Conservation (phyloP, 2,888 invertebrate species). For the Tenthredo mesomela region DNA sequence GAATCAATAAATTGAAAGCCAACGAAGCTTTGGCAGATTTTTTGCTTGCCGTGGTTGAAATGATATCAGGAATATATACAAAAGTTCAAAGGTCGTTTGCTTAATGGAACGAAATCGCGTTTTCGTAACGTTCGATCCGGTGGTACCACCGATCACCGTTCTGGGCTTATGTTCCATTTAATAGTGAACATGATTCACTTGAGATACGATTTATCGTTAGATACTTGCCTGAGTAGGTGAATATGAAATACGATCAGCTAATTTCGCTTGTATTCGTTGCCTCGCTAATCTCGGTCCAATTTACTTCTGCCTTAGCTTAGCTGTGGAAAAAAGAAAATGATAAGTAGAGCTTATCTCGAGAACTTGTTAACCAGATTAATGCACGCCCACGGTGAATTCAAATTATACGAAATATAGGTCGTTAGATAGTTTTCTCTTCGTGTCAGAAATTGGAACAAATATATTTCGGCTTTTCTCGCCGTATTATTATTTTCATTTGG, state of each 20-base stretch:
- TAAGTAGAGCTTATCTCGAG: background rate
- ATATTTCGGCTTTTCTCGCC: background rate
- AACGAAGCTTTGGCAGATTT: background rate
- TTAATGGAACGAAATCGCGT: background rate
- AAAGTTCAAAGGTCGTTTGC: conserved; percentile 16
- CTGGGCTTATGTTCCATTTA: background rate
- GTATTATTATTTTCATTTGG: background rate
- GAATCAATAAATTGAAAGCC: background rate
- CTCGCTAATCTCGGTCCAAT: conserved; percentile 10
- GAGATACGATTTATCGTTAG: background rate
- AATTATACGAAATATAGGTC: background rate
- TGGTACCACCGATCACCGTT: conserved; percentile 24
- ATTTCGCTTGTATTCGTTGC: background rate
- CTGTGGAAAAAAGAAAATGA: conserved; percentile 2
- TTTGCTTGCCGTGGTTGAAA: background rate
- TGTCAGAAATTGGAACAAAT: background rate
- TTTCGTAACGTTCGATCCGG: background rate
- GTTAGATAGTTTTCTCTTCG: background rate
- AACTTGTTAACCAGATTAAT: conserved; percentile 19
- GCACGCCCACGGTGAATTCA: conserved; percentile 13
- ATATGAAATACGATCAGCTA: background rate
- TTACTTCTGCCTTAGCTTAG: background rate
- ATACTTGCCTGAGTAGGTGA: background rate
- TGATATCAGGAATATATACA: background rate
- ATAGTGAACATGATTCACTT: background rate